Evolutionary conservation across 2,888 invertebrate species (phyloP).

Genomic region (Caenorhabditis panamensis): DNA sequence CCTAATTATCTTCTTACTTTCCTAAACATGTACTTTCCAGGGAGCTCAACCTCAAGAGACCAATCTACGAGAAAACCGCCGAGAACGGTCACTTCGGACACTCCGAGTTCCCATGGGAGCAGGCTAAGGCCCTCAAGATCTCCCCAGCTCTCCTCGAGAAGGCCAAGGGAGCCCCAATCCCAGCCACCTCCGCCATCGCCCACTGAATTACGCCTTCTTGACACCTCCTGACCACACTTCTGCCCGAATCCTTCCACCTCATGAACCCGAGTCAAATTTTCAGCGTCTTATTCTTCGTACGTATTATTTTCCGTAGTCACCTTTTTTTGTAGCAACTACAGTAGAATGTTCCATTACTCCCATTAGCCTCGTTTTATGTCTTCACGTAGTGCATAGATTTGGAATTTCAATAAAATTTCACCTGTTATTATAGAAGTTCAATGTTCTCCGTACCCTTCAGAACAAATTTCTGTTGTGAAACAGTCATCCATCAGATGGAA

Average conservation of each 20-base stretch:
- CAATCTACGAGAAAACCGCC: conserved; percentile 97
- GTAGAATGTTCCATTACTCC: too few species aligned
- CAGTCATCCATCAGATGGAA: too few species aligned
- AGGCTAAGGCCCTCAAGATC: conserved; percentile 88
- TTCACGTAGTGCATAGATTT: too few species aligned
- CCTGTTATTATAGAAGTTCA: too few species aligned
- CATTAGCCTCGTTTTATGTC: too few species aligned
- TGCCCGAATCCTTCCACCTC: background rate
- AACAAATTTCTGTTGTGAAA: too few species aligned
- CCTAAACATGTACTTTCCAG: conserved; percentile 45
- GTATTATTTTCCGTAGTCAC: too few species aligned
- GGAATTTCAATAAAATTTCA: too few species aligned
- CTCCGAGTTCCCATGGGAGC: conserved; percentile 96
- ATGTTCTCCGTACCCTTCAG: too few species aligned
- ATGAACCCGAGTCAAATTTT: background rate
- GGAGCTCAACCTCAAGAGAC: conserved; percentile 87
- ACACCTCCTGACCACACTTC: background rate
- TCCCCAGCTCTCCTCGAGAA: conserved; percentile 68
- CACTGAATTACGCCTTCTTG: conserved; percentile 49
- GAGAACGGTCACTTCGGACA: conserved; percentile 99
- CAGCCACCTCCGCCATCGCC: conserved; percentile 64
- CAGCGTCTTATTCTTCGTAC: too few species aligned
- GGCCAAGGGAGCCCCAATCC: conserved; percentile 48
- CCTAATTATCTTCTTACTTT: conserved; percentile 75
- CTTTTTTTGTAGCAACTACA: too few species aligned